Evolutionary conservation across 2,888 invertebrate genomes (phyloP).

Genomic region (Rhingia rostrata): DNA sequence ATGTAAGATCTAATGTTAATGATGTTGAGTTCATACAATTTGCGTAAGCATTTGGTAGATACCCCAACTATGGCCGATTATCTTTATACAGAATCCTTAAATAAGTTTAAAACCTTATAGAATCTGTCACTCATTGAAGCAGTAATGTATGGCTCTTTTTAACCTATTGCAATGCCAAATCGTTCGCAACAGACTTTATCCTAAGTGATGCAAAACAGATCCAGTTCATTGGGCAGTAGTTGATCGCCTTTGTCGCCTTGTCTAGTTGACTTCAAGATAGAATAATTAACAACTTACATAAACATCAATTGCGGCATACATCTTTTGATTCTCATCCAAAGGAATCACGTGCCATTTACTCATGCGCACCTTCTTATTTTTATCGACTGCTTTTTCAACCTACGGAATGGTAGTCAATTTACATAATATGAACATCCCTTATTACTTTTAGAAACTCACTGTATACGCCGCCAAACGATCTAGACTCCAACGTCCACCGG

Average conservation of each 20-base stretch:
- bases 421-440: neutral
- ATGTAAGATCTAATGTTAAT: no score
- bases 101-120: neutral
- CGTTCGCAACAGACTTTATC: neutral
- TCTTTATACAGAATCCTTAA: neutral
- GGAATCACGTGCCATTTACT: conserved; percentile 86
- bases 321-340: conserved; percentile 84
- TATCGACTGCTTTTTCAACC: conserved; percentile 84
- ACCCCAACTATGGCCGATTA: no score
- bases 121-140: no score
- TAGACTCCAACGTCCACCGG: conserved; percentile 85
- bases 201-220: no score
- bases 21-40: no score
- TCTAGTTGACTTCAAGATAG: neutral
- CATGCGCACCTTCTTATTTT: conserved; percentile 85
- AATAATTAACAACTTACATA: conserved; percentile 84
- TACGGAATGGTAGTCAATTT: conserved; percentile 74
- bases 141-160: no score
- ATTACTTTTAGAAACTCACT: conserved; percentile 79
- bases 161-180: no score
- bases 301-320: conserved; percentile 87
- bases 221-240: no score
- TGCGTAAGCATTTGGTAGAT: no score
- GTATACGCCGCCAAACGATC: conserved; percentile 84
- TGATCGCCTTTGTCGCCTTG: no score